Base-by-base conservation (phyloP, 2,113 vertebrate genomes). In the Porphyrio hochstetteri region DNA sequence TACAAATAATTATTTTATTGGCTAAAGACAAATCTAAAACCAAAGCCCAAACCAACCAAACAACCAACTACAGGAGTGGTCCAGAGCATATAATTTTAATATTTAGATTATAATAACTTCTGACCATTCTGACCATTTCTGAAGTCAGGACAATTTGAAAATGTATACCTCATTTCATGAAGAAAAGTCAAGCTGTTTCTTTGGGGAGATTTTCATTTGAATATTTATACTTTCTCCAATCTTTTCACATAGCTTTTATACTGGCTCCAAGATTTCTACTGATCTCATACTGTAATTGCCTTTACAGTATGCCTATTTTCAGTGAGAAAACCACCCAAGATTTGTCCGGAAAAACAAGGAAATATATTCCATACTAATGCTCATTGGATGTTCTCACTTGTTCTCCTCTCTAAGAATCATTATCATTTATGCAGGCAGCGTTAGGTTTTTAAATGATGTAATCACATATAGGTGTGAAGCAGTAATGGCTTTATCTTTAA, bases 391-490 rank as follows among this genome's bases (percentile, higher is more conserved):
- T 53, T 77, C 88, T 88, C 60, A 46, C 83, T 94, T 76, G 16
- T 59, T 91, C 71, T 90, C 24, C 21, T 86, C 61, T 93, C 69
- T 79, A 61, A 90, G 61, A 86, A 60, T 86, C 64, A 69, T 90
- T 90, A 76, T 75, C 80, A 84, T 92, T 95, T 86, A 90, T 75
- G 65, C 21, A 76, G 60, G 60, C 61, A 82, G 38, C 84, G 88
- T 82, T 88, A 82, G 48, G 38, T 69, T 93, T 93, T 96, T 94
- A 86, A 96, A 92, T 89, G 24, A 75, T 93, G 80, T 81, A 96
- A 96, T 94, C 95, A 78, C 86, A 82, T 68, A 86, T 84, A 81
- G 72, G 82, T 93, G 80, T 90, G 92, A 95, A 94, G 84, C 1
- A 3, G 53, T 86, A 95, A 94, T 93, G 80, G 53, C 72, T 93